phyloP scores from a whole-genome alignment of 2,888 invertebrate species.

The Encarsia formosa region DNA sequence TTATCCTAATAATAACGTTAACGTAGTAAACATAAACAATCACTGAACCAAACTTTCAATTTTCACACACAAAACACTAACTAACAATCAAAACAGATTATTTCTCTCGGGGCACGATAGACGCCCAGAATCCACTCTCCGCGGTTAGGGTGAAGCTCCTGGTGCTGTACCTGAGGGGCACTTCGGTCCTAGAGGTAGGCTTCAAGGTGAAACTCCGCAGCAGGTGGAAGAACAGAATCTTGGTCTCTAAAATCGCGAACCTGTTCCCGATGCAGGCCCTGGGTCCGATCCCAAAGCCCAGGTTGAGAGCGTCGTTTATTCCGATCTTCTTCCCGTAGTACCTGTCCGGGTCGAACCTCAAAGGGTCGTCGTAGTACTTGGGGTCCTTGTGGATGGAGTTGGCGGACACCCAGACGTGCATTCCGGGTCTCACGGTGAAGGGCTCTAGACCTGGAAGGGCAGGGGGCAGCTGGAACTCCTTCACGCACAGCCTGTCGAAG shows the following conservation, averaged over 20 bases:
- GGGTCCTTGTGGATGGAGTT: constrained; percentile 49
- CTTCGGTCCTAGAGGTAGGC: constrained; percentile 18
- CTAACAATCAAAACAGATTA: no score
- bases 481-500: constrained; percentile 55
- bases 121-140: constrained; percentile 28
- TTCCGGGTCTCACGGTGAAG: constrained; percentile 35
- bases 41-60: no score
- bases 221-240: constrained; percentile 27
- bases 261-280: constrained; percentile 41
- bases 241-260: constrained; percentile 27
- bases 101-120: no score
- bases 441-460: constrained; percentile 19
- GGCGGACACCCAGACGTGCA: constrained; percentile 40
- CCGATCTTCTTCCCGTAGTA: constrained; percentile 46
- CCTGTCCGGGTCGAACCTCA: constrained; percentile 51
- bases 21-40: no score
- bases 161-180: constrained; percentile 21
- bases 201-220: constrained; percentile 21
- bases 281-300: constrained; percentile 41
- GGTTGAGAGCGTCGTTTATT: constrained; percentile 38
- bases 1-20: no score
- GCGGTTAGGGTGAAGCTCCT: constrained; percentile 9
- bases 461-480: constrained; percentile 51
- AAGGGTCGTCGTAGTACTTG: constrained; percentile 48
- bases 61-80: no score